Conservation (phyloP, 37 sponge, comb jelly and placozoan genomes). For the Theonella swinhoei region DNA sequence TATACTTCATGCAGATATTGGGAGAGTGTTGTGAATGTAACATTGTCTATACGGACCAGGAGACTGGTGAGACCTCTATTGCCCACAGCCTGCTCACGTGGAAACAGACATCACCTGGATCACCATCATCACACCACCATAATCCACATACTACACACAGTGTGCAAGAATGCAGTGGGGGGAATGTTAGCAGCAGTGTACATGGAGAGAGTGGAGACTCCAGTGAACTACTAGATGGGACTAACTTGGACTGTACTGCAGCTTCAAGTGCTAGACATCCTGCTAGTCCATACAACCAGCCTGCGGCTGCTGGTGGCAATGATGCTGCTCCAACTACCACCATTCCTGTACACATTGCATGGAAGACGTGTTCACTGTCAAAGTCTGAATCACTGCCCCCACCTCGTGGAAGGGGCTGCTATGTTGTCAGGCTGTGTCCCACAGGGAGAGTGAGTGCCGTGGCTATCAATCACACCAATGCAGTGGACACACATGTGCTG, state of each 20-base stretch:
- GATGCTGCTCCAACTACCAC: not conserved
- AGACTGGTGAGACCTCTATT: constrained; percentile 13
- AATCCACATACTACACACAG: too few species aligned
- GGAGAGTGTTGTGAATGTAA: constrained; percentile 46
- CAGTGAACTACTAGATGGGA: not conserved
- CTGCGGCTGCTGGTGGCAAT: not conserved
- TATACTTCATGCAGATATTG: constrained; percentile 21
- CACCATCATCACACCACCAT: too few species aligned
- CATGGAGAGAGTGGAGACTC: not conserved
- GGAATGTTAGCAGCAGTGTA: not conserved
- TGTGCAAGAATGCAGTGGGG: too few species aligned
- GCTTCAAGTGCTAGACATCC: not conserved
- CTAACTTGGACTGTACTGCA: not conserved
- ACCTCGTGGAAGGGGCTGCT: constrained; percentile 10
- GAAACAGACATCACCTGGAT: too few species aligned
- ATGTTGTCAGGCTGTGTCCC: constrained; percentile 35
- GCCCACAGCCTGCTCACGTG: constrained; percentile 45
- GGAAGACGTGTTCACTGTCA: not conserved
- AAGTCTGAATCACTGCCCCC: not conserved
- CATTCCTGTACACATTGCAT: not conserved
- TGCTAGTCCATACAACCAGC: too few species aligned
- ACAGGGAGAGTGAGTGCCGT: constrained; percentile 40
- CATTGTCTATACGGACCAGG: constrained; percentile 26
- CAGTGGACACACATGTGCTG: constrained; percentile 30
- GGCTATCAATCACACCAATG: constrained; percentile 35